Evolutionary conservation across 2,797 vertebrate genomes (phyloP).

Genomic region (Scyliorhinus canicula): DNA sequence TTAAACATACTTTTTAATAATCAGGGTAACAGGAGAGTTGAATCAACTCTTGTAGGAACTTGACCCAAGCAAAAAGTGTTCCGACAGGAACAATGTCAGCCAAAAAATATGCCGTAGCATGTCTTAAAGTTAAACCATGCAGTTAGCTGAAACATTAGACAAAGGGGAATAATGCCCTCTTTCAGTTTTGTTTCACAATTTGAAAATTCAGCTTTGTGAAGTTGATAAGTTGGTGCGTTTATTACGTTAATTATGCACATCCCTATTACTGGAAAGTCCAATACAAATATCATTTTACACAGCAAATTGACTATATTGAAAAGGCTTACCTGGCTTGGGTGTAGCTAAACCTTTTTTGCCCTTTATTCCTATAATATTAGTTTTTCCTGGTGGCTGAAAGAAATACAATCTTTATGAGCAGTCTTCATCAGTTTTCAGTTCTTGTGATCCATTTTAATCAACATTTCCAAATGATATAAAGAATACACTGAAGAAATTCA

Average conservation of each 20-base stretch:
- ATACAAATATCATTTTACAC: not conserved
- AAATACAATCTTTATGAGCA: not conserved
- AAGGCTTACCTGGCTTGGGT: constrained; percentile 20
- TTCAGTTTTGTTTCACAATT: not conserved
- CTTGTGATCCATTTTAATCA: not conserved
- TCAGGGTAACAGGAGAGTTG: not conserved
- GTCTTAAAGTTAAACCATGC: not conserved
- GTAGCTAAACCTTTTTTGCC: not conserved
- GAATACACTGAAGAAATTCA: not conserved
- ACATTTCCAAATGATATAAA: not conserved
- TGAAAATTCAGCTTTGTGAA: not conserved
- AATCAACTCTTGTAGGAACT: not conserved
- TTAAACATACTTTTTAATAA: not conserved
- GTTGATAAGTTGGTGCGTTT: not conserved
- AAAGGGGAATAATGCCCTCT: not conserved
- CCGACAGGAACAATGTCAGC: not conserved
- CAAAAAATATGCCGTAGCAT: not conserved
- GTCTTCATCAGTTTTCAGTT: not conserved
- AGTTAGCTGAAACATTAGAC: not conserved
- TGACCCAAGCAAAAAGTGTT: not conserved
- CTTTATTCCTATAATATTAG: constrained; percentile 1
- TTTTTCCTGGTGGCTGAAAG: not conserved
- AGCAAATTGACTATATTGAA: not conserved
- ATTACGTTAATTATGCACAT: not conserved
- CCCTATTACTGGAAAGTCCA: not conserved